Evolutionary conservation across 2,797 vertebrate species (phyloP).

Genomic region (Salarias fasciatus): DNA sequence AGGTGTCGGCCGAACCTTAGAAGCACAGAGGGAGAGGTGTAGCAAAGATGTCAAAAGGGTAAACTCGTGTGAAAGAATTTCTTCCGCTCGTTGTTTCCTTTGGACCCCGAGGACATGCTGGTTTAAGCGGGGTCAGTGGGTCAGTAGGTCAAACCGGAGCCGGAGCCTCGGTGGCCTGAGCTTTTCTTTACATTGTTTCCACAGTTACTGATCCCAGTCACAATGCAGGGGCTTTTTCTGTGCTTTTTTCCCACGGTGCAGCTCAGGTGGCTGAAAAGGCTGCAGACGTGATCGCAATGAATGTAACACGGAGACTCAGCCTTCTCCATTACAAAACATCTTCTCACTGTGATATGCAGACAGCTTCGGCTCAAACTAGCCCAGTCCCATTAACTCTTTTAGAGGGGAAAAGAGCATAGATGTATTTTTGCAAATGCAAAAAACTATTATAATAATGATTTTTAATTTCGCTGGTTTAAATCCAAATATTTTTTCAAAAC

Average conservation of each 20-base stretch:
- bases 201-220: conserved; percentile 61
- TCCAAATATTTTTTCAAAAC: too few species aligned
- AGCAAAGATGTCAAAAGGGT: conserved; percentile 1
- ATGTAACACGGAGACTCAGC: too few species aligned
- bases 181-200: conserved; percentile 65
- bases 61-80: conserved; percentile 16
- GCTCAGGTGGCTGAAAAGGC: too few species aligned
- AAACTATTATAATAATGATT: too few species aligned
- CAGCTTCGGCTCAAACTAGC: too few species aligned
- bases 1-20: conserved; percentile 95
- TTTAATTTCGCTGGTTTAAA: too few species aligned
- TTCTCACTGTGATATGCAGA: too few species aligned
- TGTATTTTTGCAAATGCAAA: too few species aligned
- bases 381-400: too few species aligned
- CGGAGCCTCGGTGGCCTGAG: conserved; percentile 12
- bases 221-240: conserved; percentile 49
- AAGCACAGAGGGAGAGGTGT: conserved; percentile 15
- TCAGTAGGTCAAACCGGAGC: conserved; percentile 59
- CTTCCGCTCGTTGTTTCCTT: conserved; percentile 29
- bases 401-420: too few species aligned
- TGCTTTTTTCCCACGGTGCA: conserved; percentile 56
- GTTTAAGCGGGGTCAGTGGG: conserved; percentile 36
- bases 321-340: too few species aligned
- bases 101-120: conserved; percentile 22
- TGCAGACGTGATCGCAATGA: too few species aligned